Percentiles rank a stretch among this genome's conserved stretches.
phyloP scores from a whole-genome alignment of 2,797 vertebrate genomes.

The Girardinus metallicus region DNA sequence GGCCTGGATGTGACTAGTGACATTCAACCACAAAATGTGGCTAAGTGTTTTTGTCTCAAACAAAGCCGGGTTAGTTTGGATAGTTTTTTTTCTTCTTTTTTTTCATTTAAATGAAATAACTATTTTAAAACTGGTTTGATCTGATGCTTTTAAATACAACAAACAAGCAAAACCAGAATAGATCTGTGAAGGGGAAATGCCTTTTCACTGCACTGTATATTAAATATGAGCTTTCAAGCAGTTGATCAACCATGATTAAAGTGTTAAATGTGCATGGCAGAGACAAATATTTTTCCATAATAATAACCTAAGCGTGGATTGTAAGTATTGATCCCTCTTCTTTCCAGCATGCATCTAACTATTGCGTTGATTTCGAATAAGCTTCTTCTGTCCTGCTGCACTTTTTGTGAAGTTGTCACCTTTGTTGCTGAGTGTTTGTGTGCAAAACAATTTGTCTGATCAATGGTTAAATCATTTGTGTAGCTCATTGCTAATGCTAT shows the following conservation, averaged over 20 bases:
- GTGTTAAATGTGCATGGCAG: conserved; percentile 62
- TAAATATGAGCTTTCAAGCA: neutral
- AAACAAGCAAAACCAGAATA: neutral
- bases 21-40: neutral
- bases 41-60: neutral
- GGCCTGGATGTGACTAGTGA: neutral
- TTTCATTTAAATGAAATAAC: neutral
- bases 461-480: conserved; percentile 6
- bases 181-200: neutral
- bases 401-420: conserved; percentile 10
- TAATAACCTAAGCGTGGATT: conserved; percentile 44
- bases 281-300: conserved; percentile 37
- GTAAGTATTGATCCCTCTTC: conserved; percentile 50
- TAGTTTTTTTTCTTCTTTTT: neutral
- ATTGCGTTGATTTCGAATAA: conserved; percentile 27
- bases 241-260: conserved; percentile 24
- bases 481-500: neutral
- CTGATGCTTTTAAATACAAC: neutral
- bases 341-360: conserved; percentile 52
- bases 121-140: neutral
- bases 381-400: conserved; percentile 28
- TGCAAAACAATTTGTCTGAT: conserved; percentile 25
- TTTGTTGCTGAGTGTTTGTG: conserved; percentile 26
- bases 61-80: neutral
- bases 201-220: conserved; percentile 2